phyloP scores from a whole-genome alignment of 2,113 vertebrate species.

The Catharus fuscescens region DNA sequence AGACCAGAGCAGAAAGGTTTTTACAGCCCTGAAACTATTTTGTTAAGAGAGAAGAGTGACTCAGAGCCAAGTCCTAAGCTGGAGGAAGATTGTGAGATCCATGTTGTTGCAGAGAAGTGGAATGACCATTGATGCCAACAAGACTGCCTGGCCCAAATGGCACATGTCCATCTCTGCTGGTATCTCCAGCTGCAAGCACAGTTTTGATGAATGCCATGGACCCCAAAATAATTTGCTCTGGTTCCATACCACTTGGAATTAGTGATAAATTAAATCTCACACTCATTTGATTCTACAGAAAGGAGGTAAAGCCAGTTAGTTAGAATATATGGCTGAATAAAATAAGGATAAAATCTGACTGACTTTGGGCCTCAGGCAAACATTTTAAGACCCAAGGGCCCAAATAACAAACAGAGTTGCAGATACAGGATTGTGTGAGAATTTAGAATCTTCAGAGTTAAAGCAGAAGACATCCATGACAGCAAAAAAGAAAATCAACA shows the following conservation, averaged over 20 bases:
- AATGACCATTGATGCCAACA: not conserved
- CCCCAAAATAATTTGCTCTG: not conserved
- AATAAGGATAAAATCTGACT: not conserved
- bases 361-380: not conserved
- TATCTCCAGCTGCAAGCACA: not conserved
- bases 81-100: not conserved
- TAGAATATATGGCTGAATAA: not conserved
- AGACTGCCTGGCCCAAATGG: not conserved
- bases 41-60: not conserved
- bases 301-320: not conserved
- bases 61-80: not conserved
- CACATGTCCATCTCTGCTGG: rapidly evolving
- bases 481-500: not conserved
- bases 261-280: too few species aligned
- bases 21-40: not conserved
- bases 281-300: not conserved
- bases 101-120: not conserved
- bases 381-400: not conserved
- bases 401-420: not conserved
- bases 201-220: not conserved
- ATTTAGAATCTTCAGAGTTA: not conserved
- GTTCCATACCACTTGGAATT: not conserved
- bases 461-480: not conserved
- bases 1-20: not conserved
- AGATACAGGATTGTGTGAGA: not conserved